Evolutionary conservation across 2,113 vertebrate species (phyloP).

Genomic region (Emberiza fucata): DNA sequence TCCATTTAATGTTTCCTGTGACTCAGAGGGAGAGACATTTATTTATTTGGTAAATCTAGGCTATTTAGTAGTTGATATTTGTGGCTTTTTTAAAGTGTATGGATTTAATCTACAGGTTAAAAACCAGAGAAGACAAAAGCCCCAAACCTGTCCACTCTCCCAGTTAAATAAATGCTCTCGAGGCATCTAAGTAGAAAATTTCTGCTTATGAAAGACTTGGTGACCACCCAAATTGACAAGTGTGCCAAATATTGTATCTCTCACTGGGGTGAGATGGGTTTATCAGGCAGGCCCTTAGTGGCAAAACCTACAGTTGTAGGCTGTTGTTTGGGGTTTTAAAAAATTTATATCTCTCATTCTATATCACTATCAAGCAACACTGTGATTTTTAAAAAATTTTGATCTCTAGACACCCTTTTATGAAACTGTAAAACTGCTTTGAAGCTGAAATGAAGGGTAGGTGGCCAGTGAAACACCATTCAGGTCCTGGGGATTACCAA

Average conservation of each 20-base stretch:
- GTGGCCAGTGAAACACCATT: neutral
- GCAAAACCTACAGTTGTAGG: neutral
- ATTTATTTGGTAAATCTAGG: neutral
- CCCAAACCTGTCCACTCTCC: rapidly evolving
- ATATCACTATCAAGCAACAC: neutral
- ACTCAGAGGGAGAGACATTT: neutral
- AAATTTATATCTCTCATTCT: neutral
- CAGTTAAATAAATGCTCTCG: neutral
- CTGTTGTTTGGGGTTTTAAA: neutral
- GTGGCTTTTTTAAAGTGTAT: neutral
- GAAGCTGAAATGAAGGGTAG: neutral
- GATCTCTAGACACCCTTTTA: neutral
- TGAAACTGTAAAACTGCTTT: neutral
- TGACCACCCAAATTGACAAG: neutral
- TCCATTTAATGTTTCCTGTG: neutral
- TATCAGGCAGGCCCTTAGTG: neutral
- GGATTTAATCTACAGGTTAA: neutral
- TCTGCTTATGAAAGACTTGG: neutral
- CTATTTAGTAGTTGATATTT: neutral
- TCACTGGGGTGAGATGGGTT: neutral
- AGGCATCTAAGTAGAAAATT: neutral
- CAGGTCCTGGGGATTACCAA: neutral
- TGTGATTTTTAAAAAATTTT: neutral
- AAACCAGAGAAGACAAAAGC: neutral
- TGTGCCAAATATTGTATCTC: neutral